These are phyloP conservation scores for Orestias chungarensis DNA, from an alignment of 2,797 vertebrate species.

Conservation along the genomic window DNA sequence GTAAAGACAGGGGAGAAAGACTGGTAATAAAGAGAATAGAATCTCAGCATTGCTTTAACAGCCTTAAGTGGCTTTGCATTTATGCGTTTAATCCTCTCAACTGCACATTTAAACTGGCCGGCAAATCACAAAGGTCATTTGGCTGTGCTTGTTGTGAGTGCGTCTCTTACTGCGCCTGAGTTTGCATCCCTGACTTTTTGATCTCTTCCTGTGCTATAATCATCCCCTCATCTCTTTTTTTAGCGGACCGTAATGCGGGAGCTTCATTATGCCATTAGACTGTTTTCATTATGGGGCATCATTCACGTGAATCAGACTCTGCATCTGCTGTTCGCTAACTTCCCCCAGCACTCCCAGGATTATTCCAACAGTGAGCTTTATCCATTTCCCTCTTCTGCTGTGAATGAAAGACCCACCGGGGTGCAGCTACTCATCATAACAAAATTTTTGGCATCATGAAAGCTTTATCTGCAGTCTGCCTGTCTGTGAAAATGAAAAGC, in stretches of 20 bases:
- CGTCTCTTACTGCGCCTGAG: constrained; percentile 18
- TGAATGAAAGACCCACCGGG: constrained; percentile 56
- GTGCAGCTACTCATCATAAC: constrained; percentile 22
- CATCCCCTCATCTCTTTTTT: constrained; percentile 60
- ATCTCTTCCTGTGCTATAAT: constrained; percentile 52
- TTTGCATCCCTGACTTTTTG: constrained; percentile 41
- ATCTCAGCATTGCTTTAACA: constrained; percentile 57
- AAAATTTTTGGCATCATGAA: constrained; percentile 47
- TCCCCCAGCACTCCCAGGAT: constrained; percentile 42
- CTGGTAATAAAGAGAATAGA: constrained; percentile 43
- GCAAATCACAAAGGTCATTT: constrained; percentile 64
- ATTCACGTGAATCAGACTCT: constrained; percentile 56
- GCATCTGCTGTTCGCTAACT: constrained; percentile 46
- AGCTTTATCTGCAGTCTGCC: constrained; percentile 46
- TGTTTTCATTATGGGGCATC: constrained; percentile 68
- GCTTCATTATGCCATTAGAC: constrained; percentile 69
- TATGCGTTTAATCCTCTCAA: constrained; percentile 73
- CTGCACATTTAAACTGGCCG: constrained; percentile 66
- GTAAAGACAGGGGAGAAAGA: constrained; percentile 52
- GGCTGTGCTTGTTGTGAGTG: constrained; percentile 25
- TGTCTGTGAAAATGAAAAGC: constrained; percentile 43
- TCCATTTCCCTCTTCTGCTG: constrained; percentile 27
- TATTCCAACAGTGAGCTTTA: constrained; percentile 52
- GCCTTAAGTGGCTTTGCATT: constrained; percentile 69
- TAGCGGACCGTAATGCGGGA: constrained; percentile 61